Conservation (phyloP, 2,797 vertebrate species). For the Ara ararauna region DNA sequence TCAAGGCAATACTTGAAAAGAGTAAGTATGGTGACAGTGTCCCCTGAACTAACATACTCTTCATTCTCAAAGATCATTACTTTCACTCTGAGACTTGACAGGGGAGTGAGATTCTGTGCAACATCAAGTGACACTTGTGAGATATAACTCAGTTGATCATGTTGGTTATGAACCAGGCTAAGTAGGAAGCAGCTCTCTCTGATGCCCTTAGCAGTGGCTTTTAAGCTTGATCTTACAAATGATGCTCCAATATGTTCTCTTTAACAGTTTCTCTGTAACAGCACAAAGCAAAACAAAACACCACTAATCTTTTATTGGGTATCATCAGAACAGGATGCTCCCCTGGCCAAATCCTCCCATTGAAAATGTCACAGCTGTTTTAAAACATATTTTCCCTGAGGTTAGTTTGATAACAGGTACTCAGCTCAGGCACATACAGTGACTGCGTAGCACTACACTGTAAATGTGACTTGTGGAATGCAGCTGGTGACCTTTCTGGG, state of each 20-base stretch:
- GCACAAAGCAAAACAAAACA: constrained; percentile 28
- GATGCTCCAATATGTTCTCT: background rate
- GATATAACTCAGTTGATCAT: background rate
- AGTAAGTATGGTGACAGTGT: background rate
- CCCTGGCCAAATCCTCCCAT: background rate
- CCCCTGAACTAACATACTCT: background rate
- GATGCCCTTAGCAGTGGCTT: background rate
- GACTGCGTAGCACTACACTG: background rate
- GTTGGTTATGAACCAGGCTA: background rate
- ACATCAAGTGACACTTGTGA: background rate
- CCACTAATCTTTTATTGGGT: background rate
- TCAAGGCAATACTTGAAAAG: background rate
- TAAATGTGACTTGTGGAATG: background rate
- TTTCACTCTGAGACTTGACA: background rate
- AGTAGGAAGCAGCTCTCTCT: background rate
- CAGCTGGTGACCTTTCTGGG: background rate
- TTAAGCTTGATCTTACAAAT: background rate
- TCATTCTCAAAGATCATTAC: background rate
- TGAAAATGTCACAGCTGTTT: constrained; percentile 13
- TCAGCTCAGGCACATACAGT: background rate
- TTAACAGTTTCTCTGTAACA: background rate
- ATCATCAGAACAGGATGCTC: constrained; percentile 27
- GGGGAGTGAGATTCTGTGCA: background rate
- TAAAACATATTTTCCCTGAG: background rate
- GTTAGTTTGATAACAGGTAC: constrained; percentile 12